Evolutionary conservation across 1,140 invertebrate species (phyloP).

Genomic region (Penaeus indicus): DNA sequence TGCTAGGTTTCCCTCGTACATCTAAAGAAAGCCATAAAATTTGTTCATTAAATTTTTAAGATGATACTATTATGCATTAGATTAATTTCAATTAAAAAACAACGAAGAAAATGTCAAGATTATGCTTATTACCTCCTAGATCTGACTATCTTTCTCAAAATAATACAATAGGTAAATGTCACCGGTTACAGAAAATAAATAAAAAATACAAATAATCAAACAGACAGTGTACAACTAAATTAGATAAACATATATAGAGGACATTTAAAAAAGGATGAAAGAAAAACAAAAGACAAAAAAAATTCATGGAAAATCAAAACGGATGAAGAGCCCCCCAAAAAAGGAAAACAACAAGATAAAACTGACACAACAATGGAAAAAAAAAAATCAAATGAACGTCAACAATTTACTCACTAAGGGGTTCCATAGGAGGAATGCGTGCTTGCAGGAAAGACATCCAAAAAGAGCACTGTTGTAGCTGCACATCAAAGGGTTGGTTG

Average conservation of each 20-base stretch:
- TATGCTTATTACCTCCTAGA: background rate
- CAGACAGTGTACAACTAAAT: background rate
- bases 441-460: slow-evolving; percentile 87
- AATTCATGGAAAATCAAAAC: background rate
- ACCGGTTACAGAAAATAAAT: background rate
- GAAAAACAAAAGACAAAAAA: background rate
- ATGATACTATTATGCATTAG: background rate
- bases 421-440: slow-evolving; percentile 78
- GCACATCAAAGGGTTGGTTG: slow-evolving; percentile 79
- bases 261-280: background rate
- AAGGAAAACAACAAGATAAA: background rate
- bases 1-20: slow-evolving; percentile 74
- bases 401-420: slow-evolving; percentile 75
- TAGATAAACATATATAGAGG: background rate
- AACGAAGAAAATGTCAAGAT: background rate
- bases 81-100: background rate
- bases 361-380: background rate
- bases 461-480: slow-evolving; percentile 82
- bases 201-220: background rate
- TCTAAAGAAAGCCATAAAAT: slow-evolving; percentile 69
- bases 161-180: no score
- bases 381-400: background rate
- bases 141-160: no score
- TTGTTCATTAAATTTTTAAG: background rate
- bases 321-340: background rate